phyloP scores from a whole-genome alignment of 2,797 vertebrate genomes.

The Heliangelus exortis region DNA sequence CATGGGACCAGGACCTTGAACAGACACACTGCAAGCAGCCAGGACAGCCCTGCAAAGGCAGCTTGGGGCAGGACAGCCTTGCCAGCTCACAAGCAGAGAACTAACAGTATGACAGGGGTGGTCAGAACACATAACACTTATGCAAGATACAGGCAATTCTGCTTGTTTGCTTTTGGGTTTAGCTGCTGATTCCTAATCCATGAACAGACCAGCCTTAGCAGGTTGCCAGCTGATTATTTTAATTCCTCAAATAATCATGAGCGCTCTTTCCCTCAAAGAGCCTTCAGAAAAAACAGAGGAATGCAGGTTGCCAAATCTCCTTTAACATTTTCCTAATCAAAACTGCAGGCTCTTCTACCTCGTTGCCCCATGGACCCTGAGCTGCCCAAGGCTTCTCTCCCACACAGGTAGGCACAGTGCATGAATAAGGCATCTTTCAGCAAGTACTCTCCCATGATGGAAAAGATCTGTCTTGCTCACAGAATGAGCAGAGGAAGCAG shows the following conservation, averaged over 20 bases:
- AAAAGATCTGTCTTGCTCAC: not conserved
- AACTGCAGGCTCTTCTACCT: not conserved
- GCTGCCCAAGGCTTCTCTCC: not conserved
- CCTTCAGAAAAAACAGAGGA: not conserved
- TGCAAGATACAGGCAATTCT: not conserved
- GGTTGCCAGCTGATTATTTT: not conserved
- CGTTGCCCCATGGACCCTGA: not conserved
- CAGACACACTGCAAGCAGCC: not conserved
- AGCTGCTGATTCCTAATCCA: not conserved
- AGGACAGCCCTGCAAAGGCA: not conserved
- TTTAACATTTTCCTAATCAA: not conserved
- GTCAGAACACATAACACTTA: not conserved
- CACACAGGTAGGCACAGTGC: not conserved
- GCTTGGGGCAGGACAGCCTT: rapidly evolving
- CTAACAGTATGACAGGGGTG: rapidly evolving
- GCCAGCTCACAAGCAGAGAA: not conserved
- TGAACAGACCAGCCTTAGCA: not conserved
- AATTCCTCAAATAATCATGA: not conserved
- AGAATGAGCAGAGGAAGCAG: not conserved
- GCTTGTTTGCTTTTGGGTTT: not conserved
- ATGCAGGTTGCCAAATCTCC: rapidly evolving
- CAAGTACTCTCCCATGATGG: not conserved
- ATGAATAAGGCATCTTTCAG: not conserved
- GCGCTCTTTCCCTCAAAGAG: not conserved
- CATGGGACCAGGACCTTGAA: not conserved